A percentile compares a stretch with the other conserved stretches of the same genome.
These are phyloP conservation scores for Calyptommatus sinebrachiatus DNA, from an alignment of 2,113 vertebrate species.

Conservation along the genomic window DNA sequence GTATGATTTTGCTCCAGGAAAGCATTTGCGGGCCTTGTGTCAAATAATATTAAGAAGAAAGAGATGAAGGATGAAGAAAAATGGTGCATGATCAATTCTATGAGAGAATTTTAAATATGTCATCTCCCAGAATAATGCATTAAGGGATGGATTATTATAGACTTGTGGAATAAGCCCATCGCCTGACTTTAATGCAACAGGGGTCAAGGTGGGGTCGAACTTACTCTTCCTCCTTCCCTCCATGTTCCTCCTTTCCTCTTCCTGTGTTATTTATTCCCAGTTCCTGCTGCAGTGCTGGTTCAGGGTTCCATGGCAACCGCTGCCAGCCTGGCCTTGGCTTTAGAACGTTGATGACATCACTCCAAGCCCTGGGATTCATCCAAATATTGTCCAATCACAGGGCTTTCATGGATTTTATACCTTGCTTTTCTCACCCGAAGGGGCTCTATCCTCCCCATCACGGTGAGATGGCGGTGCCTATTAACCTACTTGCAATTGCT, in stretches of 20 bases:
- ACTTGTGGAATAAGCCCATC: neutral
- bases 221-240: too few species aligned
- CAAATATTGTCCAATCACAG: too few species aligned
- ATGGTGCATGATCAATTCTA: neutral
- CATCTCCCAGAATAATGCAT: neutral
- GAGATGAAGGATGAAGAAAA: neutral
- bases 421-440: neutral
- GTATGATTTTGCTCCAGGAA: neutral
- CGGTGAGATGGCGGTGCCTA: neutral
- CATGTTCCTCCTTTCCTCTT: too few species aligned
- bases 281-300: too few species aligned
- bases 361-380: too few species aligned
- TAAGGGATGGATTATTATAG: neutral
- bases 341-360: too few species aligned
- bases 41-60: constrained; percentile 5
- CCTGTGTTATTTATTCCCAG: too few species aligned
- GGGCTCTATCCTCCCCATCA: neutral
- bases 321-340: too few species aligned
- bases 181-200: too few species aligned
- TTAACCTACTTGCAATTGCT: too few species aligned
- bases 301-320: too few species aligned
- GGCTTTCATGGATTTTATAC: neutral
- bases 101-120: neutral
- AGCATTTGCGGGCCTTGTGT: neutral
- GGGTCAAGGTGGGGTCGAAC: too few species aligned